Conservation (phyloP, 2,113 vertebrate species). For the Eulemur rufifrons region DNA sequence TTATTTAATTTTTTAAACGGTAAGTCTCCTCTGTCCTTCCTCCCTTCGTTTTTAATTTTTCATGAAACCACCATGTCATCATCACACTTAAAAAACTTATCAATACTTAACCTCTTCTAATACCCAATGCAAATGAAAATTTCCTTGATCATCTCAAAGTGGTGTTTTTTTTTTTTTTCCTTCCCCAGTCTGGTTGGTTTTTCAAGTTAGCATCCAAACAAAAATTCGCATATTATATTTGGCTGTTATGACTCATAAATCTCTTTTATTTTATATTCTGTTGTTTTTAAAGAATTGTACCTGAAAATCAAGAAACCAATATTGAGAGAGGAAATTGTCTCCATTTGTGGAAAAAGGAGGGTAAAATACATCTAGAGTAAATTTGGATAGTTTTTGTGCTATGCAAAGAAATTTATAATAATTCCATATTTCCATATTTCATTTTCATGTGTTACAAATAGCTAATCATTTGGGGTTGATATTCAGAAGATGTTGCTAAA, state of each 20-base stretch:
- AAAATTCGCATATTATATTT: neutral
- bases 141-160: neutral
- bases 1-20: neutral
- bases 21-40: neutral
- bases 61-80: neutral
- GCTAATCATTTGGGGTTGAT: neutral
- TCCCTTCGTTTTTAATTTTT: neutral
- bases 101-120: neutral
- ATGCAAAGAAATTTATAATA: neutral
- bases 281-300: slow-evolving; percentile 26
- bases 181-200: neutral
- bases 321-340: neutral
- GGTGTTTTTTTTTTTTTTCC: neutral
- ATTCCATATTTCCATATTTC: neutral
- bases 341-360: neutral
- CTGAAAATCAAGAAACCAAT: slow-evolving; percentile 36
- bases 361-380: neutral
- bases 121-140: neutral
- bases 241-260: neutral
- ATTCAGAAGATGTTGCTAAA: neutral
- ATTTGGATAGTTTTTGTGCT: neutral
- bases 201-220: neutral
- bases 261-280: neutral
- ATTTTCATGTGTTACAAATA: neutral
- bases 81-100: neutral